Evolutionary conservation across 1,140 invertebrate genomes (phyloP).

Genomic region (Atta colombica): DNA sequence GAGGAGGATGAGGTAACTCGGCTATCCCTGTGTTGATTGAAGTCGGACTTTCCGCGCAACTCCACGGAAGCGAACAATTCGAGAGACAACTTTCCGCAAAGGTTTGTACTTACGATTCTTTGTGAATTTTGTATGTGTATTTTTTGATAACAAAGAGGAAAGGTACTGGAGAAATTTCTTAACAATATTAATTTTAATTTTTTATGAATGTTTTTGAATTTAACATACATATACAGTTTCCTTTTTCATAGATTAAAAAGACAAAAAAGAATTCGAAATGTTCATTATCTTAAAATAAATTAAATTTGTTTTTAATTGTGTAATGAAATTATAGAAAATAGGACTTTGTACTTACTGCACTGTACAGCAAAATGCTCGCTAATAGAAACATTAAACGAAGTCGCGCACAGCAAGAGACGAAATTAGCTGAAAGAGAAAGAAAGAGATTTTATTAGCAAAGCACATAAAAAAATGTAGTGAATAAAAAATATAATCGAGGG

Average conservation of each 20-base stretch:
- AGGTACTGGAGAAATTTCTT: not conserved
- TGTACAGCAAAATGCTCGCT: not conserved
- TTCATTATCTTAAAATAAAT: not conserved
- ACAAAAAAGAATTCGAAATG: not conserved
- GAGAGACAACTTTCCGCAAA: constrained; percentile 17
- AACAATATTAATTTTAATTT: not conserved
- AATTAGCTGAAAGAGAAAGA: constrained; percentile 15
- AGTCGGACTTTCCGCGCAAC: constrained; percentile 48
- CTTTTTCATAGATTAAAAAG: not conserved
- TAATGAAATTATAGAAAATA: not conserved
- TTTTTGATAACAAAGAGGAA: not conserved
- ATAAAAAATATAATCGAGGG: constrained; percentile 19
- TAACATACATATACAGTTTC: not conserved
- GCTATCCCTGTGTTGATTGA: constrained; percentile 41
- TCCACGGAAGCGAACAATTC: constrained; percentile 22
- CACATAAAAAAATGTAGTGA: not conserved
- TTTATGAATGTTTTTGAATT: not conserved
- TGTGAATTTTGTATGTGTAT: constrained; percentile 10
- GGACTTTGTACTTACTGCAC: not conserved
- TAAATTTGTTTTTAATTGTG: not conserved
- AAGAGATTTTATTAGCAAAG: constrained; percentile 1
- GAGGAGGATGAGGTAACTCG: constrained; percentile 16
- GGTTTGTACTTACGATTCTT: not conserved
- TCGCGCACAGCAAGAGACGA: not conserved
- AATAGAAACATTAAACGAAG: not conserved